Evolutionary conservation across 1,140 invertebrate genomes (phyloP).

Genomic region (Atta texana): DNA sequence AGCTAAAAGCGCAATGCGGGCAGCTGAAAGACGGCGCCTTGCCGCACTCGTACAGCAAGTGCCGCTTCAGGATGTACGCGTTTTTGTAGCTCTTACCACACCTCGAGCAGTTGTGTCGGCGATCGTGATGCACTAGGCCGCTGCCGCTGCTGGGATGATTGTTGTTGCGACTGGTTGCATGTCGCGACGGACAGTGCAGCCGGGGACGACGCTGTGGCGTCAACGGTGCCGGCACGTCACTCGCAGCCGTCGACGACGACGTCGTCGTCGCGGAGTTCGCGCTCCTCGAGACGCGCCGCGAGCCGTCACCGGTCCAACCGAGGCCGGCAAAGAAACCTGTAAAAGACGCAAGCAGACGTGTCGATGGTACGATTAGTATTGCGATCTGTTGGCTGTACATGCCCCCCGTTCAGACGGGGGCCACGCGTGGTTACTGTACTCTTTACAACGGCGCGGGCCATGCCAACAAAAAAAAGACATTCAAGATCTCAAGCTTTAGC

Average conservation of each 20-base stretch:
- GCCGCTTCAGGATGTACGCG: slow-evolving; percentile 85
- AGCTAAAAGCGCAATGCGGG: slow-evolving; percentile 86
- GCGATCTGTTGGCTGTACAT: neutral
- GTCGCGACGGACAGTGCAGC: slow-evolving; percentile 81
- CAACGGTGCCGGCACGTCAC: slow-evolving; percentile 80
- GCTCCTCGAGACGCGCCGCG: slow-evolving; percentile 41
- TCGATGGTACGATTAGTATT: slow-evolving; percentile 66
- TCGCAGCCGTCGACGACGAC: slow-evolving; percentile 71
- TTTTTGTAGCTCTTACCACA: slow-evolving; percentile 86
- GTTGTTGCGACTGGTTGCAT: slow-evolving; percentile 78
- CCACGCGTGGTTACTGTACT: slow-evolving; percentile 63
- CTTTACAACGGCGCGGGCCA: slow-evolving; percentile 76
- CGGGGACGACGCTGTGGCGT: slow-evolving; percentile 82
- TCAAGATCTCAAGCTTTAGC: slow-evolving; percentile 85
- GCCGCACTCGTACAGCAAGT: slow-evolving; percentile 86
- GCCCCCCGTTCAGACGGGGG: neutral
- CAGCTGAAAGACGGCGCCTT: slow-evolving; percentile 87
- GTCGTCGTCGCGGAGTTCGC: slow-evolving; percentile 78
- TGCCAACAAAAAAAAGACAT: slow-evolving; percentile 82
- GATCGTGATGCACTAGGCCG: slow-evolving; percentile 75
- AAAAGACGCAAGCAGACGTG: slow-evolving; percentile 73
- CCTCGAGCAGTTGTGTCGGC: slow-evolving; percentile 84
- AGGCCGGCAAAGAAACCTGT: slow-evolving; percentile 83
- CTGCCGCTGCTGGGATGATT: slow-evolving; percentile 74
- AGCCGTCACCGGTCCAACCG: slow-evolving; percentile 80